phyloP scores from a whole-genome alignment of 2,113 vertebrate species.

The Macaca fascicularis region DNA sequence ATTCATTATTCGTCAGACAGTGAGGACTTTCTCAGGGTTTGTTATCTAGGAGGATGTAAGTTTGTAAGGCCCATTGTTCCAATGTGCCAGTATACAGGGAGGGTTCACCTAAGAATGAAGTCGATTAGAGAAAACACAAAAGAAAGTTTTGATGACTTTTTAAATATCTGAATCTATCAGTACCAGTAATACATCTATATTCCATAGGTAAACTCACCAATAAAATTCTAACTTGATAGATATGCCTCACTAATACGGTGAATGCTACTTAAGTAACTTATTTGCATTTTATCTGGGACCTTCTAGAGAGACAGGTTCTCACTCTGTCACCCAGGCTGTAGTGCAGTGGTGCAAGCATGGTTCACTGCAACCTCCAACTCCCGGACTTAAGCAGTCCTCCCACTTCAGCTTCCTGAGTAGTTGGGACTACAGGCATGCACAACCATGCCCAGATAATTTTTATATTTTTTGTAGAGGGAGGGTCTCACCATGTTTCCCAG shows the following conservation, averaged over 20 bases:
- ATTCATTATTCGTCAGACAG: neutral
- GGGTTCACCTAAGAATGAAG: neutral
- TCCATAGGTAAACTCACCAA: neutral
- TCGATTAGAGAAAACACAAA: neutral
- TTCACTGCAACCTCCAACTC: no score
- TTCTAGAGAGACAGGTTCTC: neutral
- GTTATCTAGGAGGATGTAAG: neutral
- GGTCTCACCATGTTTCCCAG: no score
- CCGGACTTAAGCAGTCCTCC: no score
- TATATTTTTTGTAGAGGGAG: no score
- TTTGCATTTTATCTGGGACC: constrained; percentile 1
- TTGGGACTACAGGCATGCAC: no score
- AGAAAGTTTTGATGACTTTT: neutral
- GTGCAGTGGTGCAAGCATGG: no score
- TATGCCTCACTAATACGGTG: neutral
- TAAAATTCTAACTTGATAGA: neutral
- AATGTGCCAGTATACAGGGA: neutral
- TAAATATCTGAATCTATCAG: neutral
- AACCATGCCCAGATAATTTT: no score
- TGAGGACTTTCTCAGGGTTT: neutral
- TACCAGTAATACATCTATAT: neutral
- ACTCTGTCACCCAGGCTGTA: no score
- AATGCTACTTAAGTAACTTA: neutral
- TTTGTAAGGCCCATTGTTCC: neutral
- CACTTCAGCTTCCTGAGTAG: no score